phyloP scores from a whole-genome alignment of 2,888 invertebrate genomes.

The Rhingia campestris region DNA sequence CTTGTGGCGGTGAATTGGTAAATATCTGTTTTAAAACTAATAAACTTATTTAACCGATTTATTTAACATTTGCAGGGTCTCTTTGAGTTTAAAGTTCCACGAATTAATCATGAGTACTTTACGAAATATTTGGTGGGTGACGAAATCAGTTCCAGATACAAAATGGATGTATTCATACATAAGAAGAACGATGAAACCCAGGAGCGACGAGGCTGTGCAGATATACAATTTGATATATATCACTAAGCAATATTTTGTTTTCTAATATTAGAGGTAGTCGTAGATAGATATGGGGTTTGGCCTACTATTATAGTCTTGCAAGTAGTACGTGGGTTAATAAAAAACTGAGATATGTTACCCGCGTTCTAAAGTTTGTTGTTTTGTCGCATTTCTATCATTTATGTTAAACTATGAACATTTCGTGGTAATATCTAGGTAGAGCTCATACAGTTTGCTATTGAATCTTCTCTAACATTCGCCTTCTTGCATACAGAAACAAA shows the following conservation, averaged over 20 bases:
- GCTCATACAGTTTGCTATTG: no score
- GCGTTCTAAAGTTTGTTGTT: no score
- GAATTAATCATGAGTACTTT: slow-evolving; percentile 54
- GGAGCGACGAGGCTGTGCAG: slow-evolving; percentile 52
- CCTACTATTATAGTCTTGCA: no score
- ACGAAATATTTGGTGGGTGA: slow-evolving; percentile 52
- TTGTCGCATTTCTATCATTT: no score
- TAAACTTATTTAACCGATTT: no score
- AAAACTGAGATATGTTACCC: no score
- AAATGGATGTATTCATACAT: slow-evolving; percentile 58
- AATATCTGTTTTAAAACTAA: slow-evolving; percentile 14
- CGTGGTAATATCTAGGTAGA: no score
- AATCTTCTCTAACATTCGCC: no score
- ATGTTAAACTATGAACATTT: no score
- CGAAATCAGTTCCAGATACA: slow-evolving; percentile 50
- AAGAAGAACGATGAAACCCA: slow-evolving; percentile 49
- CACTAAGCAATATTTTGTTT: slow-evolving; percentile 5
- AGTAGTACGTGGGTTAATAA: no score
- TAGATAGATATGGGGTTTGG: no score
- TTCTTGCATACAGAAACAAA: no score
- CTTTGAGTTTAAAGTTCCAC: slow-evolving; percentile 61
- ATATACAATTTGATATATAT: slow-evolving; percentile 62
- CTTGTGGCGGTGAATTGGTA: slow-evolving; percentile 74
- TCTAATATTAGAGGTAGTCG: not conserved
- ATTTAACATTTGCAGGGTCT: slow-evolving; percentile 31